Percentiles rank a stretch among this genome's conserved stretches.
Evolutionary conservation across 2,113 vertebrate species (phyloP).

Genomic region (Macquaria australasica): DNA sequence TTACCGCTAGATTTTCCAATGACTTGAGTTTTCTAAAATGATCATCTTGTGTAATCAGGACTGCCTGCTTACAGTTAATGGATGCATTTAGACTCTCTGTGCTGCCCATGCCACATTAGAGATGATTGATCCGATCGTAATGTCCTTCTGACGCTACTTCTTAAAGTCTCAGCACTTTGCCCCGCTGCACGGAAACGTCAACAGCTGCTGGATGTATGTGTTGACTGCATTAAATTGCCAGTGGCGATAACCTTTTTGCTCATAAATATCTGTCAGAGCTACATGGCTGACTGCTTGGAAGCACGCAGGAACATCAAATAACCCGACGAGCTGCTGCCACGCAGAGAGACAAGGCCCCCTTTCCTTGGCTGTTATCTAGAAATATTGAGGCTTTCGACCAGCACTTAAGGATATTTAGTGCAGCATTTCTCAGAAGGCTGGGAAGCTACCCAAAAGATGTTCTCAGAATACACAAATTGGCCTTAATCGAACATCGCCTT

Average conservation of each 20-base stretch:
- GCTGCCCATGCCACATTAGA: conserved; percentile 53
- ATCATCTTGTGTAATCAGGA: conserved; percentile 28
- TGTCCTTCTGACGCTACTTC: conserved; percentile 37
- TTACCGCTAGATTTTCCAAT: background rate
- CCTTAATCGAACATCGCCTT: conserved; percentile 61
- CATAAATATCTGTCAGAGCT: conserved; percentile 56
- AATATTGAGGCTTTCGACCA: conserved; percentile 60
- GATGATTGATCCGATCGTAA: conserved; percentile 64
- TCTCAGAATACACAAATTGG: conserved; percentile 65
- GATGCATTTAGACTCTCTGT: conserved; percentile 50
- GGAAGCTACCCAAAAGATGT: conserved; percentile 62
- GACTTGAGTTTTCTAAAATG: conserved; percentile 18
- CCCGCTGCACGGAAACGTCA: conserved; percentile 18
- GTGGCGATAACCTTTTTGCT: conserved; percentile 43
- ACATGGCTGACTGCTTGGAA: conserved; percentile 34
- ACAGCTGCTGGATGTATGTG: conserved; percentile 33
- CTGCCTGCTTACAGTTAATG: conserved; percentile 53
- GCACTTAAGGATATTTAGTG: conserved; percentile 71
- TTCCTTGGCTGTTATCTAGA: conserved; percentile 55
- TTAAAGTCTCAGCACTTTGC: conserved; percentile 46
- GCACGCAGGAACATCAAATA: conserved; percentile 45
- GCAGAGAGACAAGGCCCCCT: conserved; percentile 17
- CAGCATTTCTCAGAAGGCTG: conserved; percentile 63
- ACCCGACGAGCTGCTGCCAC: conserved; percentile 26
- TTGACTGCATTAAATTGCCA: conserved; percentile 41